These are phyloP conservation scores for Cyrtonyx montezumae DNA, from an alignment of 2,113 vertebrate species.

Conservation along the genomic window DNA sequence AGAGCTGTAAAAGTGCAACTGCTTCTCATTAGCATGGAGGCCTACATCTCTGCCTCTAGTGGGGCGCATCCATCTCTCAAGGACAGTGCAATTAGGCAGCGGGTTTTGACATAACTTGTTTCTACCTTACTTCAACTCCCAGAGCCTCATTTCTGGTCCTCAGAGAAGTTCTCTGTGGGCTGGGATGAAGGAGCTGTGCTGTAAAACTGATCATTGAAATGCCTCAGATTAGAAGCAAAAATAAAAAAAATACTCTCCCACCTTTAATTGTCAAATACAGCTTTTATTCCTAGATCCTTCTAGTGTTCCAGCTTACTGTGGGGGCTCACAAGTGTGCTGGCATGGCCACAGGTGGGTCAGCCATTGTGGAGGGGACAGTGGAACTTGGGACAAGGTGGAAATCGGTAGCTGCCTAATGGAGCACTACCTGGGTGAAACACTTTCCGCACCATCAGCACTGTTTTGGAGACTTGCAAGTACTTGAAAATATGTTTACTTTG, in stretches of 20 bases:
- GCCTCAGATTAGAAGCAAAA: neutral
- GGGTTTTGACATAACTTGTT: accelerated
- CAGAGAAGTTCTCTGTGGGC: accelerated
- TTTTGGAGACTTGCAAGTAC: neutral
- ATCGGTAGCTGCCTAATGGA: neutral
- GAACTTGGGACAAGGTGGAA: neutral
- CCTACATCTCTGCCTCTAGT: neutral
- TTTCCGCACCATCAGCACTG: neutral
- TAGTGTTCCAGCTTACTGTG: neutral
- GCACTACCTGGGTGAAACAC: neutral
- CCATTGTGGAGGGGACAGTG: neutral
- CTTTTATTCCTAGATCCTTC: neutral
- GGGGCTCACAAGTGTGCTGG: neutral
- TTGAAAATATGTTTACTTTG: neutral
- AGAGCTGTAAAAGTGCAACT: neutral
- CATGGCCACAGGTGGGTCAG: neutral
- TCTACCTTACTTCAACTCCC: neutral
- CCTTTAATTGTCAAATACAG: neutral
- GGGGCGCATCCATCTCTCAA: neutral
- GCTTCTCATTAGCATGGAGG: neutral
- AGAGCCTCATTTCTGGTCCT: neutral
- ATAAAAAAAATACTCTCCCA: neutral
- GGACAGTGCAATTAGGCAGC: neutral
- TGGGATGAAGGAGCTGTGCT: neutral
- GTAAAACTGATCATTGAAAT: neutral